A percentile compares a stretch with the other conserved stretches of the same genome.
phyloP scores from a whole-genome alignment of 2,888 invertebrate species.

The Noctua comes region DNA sequence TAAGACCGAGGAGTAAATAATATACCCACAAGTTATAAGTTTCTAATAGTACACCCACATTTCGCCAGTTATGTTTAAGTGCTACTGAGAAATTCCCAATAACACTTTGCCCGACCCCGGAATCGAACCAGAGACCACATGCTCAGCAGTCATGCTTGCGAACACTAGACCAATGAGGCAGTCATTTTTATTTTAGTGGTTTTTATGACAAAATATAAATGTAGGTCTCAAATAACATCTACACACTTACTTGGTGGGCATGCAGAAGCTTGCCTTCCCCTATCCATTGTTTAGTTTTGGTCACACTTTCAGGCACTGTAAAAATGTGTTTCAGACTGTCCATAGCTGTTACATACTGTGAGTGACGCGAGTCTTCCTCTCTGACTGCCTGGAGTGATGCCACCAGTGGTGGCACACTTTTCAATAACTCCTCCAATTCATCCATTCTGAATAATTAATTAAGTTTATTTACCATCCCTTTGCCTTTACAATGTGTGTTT shows the following conservation, averaged over 20 bases:
- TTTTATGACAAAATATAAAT: constrained; percentile 4
- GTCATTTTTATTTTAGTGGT: neutral
- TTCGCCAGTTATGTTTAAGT: neutral
- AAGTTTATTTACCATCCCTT: neutral
- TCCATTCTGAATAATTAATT: constrained; percentile 90
- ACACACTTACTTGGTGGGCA: constrained; percentile 94
- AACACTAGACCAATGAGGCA: neutral
- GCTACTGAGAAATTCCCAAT: neutral
- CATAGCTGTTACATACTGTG: constrained; percentile 99
- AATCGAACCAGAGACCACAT: neutral
- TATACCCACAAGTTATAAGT: no score
- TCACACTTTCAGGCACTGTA: constrained; percentile 98
- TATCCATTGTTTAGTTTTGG: constrained; percentile 98
- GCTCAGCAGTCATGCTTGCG: neutral
- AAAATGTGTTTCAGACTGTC: constrained; percentile 99
- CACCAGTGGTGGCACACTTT: constrained; percentile 94
- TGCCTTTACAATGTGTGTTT: neutral
- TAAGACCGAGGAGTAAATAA: no score
- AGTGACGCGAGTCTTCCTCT: constrained; percentile 98
- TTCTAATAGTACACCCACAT: neutral
- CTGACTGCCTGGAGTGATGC: constrained; percentile 95
- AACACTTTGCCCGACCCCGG: neutral
- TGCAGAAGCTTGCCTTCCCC: constrained; percentile 98
- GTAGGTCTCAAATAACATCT: neutral
- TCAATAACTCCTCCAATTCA: constrained; percentile 94